phyloP scores from a whole-genome alignment of 30 jellyfish, hydroid and myxozoan species.

The Aurelia aurita region DNA sequence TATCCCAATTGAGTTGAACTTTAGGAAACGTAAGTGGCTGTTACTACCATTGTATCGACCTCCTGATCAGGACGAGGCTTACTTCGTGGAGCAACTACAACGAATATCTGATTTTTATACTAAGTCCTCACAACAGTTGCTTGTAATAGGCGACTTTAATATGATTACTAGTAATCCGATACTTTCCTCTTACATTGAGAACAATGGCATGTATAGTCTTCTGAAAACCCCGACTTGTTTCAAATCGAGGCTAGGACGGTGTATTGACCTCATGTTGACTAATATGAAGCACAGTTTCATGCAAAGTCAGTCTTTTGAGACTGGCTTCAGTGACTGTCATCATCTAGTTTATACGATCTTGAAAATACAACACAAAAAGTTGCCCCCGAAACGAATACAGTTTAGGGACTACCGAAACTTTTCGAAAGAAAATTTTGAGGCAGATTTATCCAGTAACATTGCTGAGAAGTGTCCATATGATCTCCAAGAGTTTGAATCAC shows the following conservation, averaged over 20 bases:
- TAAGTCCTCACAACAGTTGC: constrained; percentile 40
- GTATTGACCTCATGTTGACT: too few relatives aligned
- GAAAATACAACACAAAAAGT: too few relatives aligned
- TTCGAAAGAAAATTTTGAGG: constrained; percentile 14
- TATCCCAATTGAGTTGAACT: constrained; percentile 49
- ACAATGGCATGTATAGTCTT: constrained; percentile 23
- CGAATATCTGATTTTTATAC: constrained; percentile 31
- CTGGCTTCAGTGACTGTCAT: too few relatives aligned
- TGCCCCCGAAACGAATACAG: constrained; percentile 24
- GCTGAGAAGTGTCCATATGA: constrained; percentile 35
- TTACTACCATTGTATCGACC: constrained; percentile 45
- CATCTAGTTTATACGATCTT: too few relatives aligned
- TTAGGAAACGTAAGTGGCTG: constrained; percentile 57
- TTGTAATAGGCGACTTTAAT: constrained; percentile 20
- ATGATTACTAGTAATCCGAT: constrained; percentile 35
- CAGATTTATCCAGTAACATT: too few relatives aligned
- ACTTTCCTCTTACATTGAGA: constrained; percentile 50
- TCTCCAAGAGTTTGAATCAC: constrained; percentile 32
- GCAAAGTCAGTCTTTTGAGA: constrained; percentile 42
- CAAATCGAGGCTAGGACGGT: too few relatives aligned
- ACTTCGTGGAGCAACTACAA: too few relatives aligned
- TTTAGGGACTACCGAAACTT: constrained; percentile 24
- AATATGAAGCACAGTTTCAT: too few relatives aligned
- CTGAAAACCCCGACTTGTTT: constrained; percentile 44
- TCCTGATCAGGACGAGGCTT: constrained; percentile 55